phyloP scores from a whole-genome alignment of 1,140 invertebrate genomes.

The Acromyrmex charruanus region DNA sequence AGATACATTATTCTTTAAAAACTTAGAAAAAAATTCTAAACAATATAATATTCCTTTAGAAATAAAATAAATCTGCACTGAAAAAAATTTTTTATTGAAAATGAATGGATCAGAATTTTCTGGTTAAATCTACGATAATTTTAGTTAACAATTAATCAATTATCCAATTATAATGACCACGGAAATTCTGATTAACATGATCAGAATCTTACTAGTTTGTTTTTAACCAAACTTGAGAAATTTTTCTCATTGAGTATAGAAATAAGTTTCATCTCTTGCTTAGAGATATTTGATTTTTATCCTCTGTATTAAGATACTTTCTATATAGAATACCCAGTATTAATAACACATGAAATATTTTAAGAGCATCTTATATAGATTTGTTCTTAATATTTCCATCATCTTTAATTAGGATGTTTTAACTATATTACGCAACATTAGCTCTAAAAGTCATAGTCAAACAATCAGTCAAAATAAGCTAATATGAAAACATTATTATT shows the following conservation, averaged over 20 bases:
- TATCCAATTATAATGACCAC: too few relatives aligned
- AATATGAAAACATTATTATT: too few relatives aligned
- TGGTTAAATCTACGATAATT: too few relatives aligned
- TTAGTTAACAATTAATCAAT: too few relatives aligned
- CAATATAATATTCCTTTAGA: neutral
- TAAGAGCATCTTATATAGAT: neutral
- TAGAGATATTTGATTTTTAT: neutral
- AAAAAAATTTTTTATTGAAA: too few relatives aligned
- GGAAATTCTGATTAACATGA: too few relatives aligned
- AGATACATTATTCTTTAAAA: neutral
- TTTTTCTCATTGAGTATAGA: neutral
- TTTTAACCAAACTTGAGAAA: too few relatives aligned
- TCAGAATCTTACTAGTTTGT: too few relatives aligned
- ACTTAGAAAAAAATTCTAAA: neutral
- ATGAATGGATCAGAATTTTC: too few relatives aligned
- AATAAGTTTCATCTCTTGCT: neutral
- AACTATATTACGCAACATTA: too few relatives aligned
- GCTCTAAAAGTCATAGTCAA: too few relatives aligned
- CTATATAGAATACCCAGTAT: neutral
- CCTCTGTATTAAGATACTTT: neutral
- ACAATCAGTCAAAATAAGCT: too few relatives aligned
- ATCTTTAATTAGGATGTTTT: neutral
- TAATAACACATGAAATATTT: conserved; percentile 7
- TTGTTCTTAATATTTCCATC: conserved; percentile 7
- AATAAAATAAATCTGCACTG: neutral